Evolutionary conservation across 2,797 vertebrate genomes (phyloP).

Genomic region (Steatocranus sp.): DNA sequence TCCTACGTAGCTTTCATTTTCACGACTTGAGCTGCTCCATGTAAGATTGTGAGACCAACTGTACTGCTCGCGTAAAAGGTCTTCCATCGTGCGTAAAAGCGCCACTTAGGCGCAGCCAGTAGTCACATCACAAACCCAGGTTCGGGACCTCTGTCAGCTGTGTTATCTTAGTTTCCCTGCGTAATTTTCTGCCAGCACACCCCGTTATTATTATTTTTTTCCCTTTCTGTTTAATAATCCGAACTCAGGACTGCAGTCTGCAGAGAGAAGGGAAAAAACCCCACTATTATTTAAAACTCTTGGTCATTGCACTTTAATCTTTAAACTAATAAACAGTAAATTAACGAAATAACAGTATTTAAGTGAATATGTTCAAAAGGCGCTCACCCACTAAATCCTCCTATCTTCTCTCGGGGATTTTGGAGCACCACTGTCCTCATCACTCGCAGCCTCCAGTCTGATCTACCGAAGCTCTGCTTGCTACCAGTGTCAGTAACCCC

Average conservation of each 20-base stretch:
- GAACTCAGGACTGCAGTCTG: background rate
- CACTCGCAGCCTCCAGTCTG: background rate
- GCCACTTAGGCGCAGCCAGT: slow-evolving; percentile 23
- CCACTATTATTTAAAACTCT: background rate
- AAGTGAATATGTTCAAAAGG: background rate
- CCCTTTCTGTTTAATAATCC: background rate
- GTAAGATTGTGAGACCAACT: slow-evolving; percentile 40
- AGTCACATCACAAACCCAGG: slow-evolving; percentile 44
- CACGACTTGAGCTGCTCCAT: slow-evolving; percentile 55
- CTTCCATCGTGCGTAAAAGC: slow-evolving; percentile 72
- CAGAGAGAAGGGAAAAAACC: background rate
- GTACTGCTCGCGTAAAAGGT: slow-evolving; percentile 52
- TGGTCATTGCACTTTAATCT: background rate
- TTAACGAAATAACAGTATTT: background rate
- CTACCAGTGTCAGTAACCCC: background rate
- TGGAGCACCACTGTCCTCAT: background rate
- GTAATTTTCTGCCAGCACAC: background rate
- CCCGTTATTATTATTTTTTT: background rate
- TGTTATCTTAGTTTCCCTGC: background rate
- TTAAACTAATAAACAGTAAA: background rate
- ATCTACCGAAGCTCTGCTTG: background rate
- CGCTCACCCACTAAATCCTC: slow-evolving; percentile 3
- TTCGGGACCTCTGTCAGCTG: background rate
- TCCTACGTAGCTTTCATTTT: slow-evolving; percentile 48
- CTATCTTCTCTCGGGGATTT: background rate